These are phyloP conservation scores for Nothoprocta perdicaria DNA, from an alignment of 2,113 vertebrate genomes.

Conservation along the genomic window DNA sequence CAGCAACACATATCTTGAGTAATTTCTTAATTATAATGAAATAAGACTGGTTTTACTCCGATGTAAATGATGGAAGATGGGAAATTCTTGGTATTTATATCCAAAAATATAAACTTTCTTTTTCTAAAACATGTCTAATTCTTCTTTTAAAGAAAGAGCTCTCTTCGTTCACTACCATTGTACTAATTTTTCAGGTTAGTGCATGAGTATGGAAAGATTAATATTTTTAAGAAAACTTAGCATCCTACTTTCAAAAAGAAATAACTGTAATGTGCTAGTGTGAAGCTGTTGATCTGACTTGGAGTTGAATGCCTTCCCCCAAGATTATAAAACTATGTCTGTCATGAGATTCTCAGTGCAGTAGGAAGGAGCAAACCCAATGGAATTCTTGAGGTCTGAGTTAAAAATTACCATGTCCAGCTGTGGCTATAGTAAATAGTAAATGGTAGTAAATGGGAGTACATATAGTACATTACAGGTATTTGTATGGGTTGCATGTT, in stretches of 20 bases:
- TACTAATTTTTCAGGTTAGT: background rate
- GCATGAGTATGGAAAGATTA: background rate
- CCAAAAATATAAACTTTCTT: background rate
- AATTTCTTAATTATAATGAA: background rate
- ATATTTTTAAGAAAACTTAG: background rate
- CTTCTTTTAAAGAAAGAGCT: background rate
- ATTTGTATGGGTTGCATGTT: background rate
- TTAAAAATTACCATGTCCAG: background rate
- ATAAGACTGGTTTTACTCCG: background rate
- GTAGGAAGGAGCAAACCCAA: background rate
- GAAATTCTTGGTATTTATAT: background rate
- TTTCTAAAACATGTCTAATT: background rate
- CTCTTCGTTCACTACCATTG: background rate
- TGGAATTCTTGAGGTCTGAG: background rate
- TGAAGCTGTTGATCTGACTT: background rate
- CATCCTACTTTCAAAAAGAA: background rate
- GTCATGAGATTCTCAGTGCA: background rate
- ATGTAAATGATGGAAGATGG: background rate
- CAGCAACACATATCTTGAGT: background rate
- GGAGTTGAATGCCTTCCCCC: background rate
- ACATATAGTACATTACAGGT: background rate
- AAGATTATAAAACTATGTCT: background rate
- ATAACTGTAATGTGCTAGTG: background rate
- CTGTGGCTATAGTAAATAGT: background rate
- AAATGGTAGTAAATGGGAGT: background rate